Evolutionary conservation across 2,888 invertebrate genomes (phyloP), one percentile per base, ranked within the genome.

Genomic region (Heliconius erato): DNA sequence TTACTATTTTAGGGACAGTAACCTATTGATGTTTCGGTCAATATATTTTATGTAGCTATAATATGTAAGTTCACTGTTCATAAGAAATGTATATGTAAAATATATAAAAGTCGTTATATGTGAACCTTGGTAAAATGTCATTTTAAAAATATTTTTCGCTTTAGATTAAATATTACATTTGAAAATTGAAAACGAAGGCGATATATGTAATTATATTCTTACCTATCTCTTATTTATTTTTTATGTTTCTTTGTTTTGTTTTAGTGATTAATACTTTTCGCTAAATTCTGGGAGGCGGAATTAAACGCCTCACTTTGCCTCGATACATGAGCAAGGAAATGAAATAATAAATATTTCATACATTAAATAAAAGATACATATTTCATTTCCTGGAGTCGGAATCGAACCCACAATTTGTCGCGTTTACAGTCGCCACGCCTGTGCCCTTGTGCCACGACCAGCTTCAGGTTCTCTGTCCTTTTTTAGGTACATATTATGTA

Each of bases 1-100:
- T 40, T 59, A 77, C 77, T 79, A 67, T 79, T 82, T 77, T 80
- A 77, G 54, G 69, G 76, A 67, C 71, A 23, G 69, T 80, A 54
- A 74, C 68, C 26, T 63, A 63, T 28, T 44, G 69, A 35, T 35
- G n/a, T 80, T 49, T 11, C 32, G 28, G 26, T 81, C 16, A 81
- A 71, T 63, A 76, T 76, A 35, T 16, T 72, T 44, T 44, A 16
- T 35, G 23, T 16, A 16, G 67, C 11, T 28, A 0, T 26, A 65
- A 65, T 65, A 14, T 65, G 6, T 16, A 67, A 16, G 12, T 63
- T 12, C 11, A 67, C 4, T 63, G 4, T 63, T 12, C 67, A 32
- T 32, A 16, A 7, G 16, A 14, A 67, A 67, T 67, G 26, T 16
- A 28, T 2, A 65, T 14, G 19, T 54, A 54, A 2, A 65, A 65